Base-by-base conservation (phyloP, 30 jellyfish, hydroid and myxozoan species). In the Sanderia malayensis region DNA sequence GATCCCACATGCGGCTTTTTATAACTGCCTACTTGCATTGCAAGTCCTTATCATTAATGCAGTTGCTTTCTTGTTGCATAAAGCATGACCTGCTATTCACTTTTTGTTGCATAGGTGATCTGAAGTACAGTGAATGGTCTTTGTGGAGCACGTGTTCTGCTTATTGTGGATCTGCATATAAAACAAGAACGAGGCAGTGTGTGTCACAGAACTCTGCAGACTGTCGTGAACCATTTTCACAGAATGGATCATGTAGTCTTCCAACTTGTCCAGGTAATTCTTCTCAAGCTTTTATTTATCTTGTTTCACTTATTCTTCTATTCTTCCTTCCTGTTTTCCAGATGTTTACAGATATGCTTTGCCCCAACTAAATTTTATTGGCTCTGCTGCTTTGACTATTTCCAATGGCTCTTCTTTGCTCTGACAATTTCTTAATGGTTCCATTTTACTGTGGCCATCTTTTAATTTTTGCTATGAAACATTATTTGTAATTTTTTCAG, bases 191-290 rank as follows among this genome's bases (percentile, higher is more conserved):
- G 19, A 46, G 88, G 25, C 44, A 20, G n/a, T 76, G 88, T n/a
- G 29, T 28, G 7, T 3, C 65, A 26, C 13, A 47, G 0, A 49
- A 76, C 15, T 31, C 60, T 44, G 58, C 80, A 19, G 61, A 31
- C 32, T 76, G 88, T 67, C 25, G 23, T 44, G 79, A 64, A 33
- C 23, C 58, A 17, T 1, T 73, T 70, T 31, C 58, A 9, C 85
- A 73, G 49, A 73, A 58, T 21, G 23, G 67, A 18, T 18, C 67
- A 7, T 73, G 85, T 46, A 27, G 20, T 34, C 75, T 55, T 1
- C 67, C 64, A 55, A 73, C 75, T 34, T 73, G 85, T 27, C 85
- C 85, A 57, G 85, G 85, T 73, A n/a, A n/a, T n/a, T n/a, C n/a
- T n/a, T n/a, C n/a, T n/a, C n/a, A n/a, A n/a, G n/a, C n/a, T n/a